These are phyloP conservation scores for Celastrina argiolus DNA, from an alignment of 2,888 invertebrate species.

Conservation along the genomic window DNA sequence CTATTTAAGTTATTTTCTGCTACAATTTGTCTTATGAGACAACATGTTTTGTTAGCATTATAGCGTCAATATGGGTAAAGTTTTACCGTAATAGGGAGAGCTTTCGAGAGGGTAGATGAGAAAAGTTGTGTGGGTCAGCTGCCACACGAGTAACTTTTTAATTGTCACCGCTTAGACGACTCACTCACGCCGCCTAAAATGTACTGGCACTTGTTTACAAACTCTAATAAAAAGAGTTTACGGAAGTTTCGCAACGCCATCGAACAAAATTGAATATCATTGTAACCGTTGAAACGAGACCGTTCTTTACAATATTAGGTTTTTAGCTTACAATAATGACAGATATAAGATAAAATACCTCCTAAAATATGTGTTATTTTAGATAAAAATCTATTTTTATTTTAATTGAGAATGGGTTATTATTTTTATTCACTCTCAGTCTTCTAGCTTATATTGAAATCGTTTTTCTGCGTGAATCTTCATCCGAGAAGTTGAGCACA, in stretches of 20 bases:
- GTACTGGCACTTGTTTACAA: neutral
- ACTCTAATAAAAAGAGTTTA: slow-evolving; percentile 3
- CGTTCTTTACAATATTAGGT: neutral
- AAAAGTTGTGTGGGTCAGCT: slow-evolving; percentile 30
- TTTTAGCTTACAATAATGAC: neutral
- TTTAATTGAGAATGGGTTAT: no score
- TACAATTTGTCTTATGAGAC: slow-evolving; percentile 20
- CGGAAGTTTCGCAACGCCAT: neutral
- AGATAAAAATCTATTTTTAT: no score
- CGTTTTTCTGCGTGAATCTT: no score
- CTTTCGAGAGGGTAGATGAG: slow-evolving; percentile 30
- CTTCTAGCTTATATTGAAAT: no score
- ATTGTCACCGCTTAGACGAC: slow-evolving; percentile 26
- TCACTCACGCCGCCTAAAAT: slow-evolving; percentile 11
- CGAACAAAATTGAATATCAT: neutral
- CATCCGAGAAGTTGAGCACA: no score
- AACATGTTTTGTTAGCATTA: slow-evolving; percentile 20
- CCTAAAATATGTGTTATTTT: no score
- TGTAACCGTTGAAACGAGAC: neutral
- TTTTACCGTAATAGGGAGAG: slow-evolving; percentile 18
- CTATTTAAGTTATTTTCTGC: neutral
- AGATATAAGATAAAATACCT: no score
- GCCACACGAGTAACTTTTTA: slow-evolving; percentile 28
- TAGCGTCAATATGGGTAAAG: slow-evolving; percentile 22
- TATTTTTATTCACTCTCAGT: no score